Evolutionary conservation across 2,113 vertebrate species (phyloP), one percentile per base, ranked within the genome.

Genomic region (Meriones unguiculatus): DNA sequence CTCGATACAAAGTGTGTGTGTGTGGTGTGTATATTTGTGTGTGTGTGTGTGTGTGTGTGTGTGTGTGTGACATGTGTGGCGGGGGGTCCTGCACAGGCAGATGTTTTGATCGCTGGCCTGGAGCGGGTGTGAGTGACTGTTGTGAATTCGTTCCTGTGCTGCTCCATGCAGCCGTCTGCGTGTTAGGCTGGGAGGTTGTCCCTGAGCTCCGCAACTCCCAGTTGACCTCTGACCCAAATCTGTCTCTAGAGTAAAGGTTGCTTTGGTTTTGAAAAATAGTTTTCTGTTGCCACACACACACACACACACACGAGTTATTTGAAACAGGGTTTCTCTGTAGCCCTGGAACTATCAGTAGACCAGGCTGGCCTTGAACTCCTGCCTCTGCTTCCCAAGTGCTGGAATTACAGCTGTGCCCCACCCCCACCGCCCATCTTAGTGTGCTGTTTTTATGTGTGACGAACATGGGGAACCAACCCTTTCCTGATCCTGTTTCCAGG

Each of bases 401-500:
- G 20, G n/a, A 11, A 24, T 75, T 24, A 75, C 38, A 75, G 72
- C 18, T 41, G 20, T 75, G 18, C 11, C 9, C n/a, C n/a, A 75
- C 70, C 11, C 9, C n/a, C n/a, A 75, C 70, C 20, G 72, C 72
- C 72, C 20, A 24, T 3, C 72, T 75, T 30, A 32, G 14, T 59
- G 0, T 24, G 6, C 73, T 82, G 62, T 78, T 46, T 62, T 67
- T 72, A 35, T 57, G 1, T 10, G 50, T 17, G 30, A 46, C 2
- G 1, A 3, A 0, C 2, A 13, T 7, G 1, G 28, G 13, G 17
- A 25, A 28, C 88, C 35, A 50, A 52, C 12, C 65, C 89, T 70
- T 94, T 88, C 95, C 32, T 93, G 46, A 7, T 52, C 57, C 95
- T 65, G 0, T 95, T 95, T 96, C 0, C 20, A 98, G 98, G 95